Evolutionary conservation across 64 coral and sea anemone genomes (phyloP).

Genomic region (Exaiptasia diaphana): DNA sequence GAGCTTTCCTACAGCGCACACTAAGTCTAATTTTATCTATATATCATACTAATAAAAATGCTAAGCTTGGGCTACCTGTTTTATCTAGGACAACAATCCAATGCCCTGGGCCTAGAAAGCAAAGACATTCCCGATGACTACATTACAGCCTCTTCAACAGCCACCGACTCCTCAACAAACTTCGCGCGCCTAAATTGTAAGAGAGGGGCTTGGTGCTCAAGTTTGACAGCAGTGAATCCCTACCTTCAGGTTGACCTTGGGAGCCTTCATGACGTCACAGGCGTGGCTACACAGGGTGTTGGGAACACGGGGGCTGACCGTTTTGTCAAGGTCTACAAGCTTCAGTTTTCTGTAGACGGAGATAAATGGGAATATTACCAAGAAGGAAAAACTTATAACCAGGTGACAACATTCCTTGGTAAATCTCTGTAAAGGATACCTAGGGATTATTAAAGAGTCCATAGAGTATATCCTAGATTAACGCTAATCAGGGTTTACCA

Average conservation of each 20-base stretch:
- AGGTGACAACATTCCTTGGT: too few relatives aligned
- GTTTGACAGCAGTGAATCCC: background rate
- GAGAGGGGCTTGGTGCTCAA: slow-evolving; percentile 45
- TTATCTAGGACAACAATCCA: background rate
- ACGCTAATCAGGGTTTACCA: too few relatives aligned
- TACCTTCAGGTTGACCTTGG: slow-evolving; percentile 61
- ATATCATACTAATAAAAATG: too few relatives aligned
- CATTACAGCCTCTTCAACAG: slow-evolving; percentile 25
- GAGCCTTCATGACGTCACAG: slow-evolving; percentile 9
- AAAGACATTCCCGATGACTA: slow-evolving; percentile 3
- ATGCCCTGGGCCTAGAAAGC: background rate
- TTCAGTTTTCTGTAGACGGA: slow-evolving; percentile 34
- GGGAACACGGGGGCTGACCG: background rate
- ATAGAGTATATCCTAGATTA: too few relatives aligned
- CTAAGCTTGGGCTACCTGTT: too few relatives aligned
- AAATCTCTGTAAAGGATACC: too few relatives aligned
- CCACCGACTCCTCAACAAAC: background rate
- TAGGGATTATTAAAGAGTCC: too few relatives aligned
- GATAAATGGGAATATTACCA: slow-evolving; percentile 41
- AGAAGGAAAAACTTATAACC: background rate
- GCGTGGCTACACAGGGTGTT: slow-evolving; percentile 48
- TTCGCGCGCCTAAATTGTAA: slow-evolving; percentile 33
- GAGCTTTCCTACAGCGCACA: too few relatives aligned
- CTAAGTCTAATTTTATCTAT: too few relatives aligned
- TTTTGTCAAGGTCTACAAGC: slow-evolving; percentile 39